Conservation (phyloP, 2,797 vertebrate species). For the Melanotaenia nigrans region DNA sequence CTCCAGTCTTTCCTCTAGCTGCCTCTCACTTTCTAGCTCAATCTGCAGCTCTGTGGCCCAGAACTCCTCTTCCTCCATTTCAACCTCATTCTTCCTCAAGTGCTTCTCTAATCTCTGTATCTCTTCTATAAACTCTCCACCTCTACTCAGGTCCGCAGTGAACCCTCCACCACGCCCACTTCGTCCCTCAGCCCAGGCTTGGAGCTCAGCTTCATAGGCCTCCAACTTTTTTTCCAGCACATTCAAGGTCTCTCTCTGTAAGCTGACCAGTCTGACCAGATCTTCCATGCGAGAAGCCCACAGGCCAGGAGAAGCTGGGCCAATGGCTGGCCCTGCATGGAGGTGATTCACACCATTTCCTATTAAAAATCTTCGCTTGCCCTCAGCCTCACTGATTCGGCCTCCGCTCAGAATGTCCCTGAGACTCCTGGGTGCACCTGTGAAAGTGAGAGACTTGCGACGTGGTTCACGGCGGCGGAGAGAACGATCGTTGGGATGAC, state of each 20-base stretch:
- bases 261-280: conserved; percentile 87
- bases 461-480: conserved; percentile 93
- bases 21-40: conserved; percentile 94
- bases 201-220: conserved; percentile 88
- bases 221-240: conserved; percentile 90
- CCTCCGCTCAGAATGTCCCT: conserved; percentile 91
- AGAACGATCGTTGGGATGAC: conserved; percentile 88
- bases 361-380: conserved; percentile 87
- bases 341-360: conserved; percentile 76
- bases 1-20: conserved; percentile 93
- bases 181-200: conserved; percentile 85
- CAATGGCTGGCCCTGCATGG: conserved; percentile 53
- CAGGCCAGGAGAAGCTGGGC: conserved; percentile 69
- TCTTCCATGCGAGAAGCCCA: conserved; percentile 87
- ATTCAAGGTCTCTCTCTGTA: conserved; percentile 92
- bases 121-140: conserved; percentile 86
- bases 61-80: conserved; percentile 98
- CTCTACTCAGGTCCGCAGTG: conserved; percentile 56
- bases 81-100: conserved; percentile 92
- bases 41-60: conserved; percentile 98
- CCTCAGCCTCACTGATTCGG: conserved; percentile 82
- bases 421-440: conserved; percentile 91
- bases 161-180: conserved; percentile 61
- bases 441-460: conserved; percentile 96
- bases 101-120: conserved; percentile 91